A percentile compares a stretch with the other conserved stretches of the same genome.
These are phyloP conservation scores for Olivierus martensii DNA, from an alignment of 1,140 invertebrate species.

Conservation along the genomic window DNA sequence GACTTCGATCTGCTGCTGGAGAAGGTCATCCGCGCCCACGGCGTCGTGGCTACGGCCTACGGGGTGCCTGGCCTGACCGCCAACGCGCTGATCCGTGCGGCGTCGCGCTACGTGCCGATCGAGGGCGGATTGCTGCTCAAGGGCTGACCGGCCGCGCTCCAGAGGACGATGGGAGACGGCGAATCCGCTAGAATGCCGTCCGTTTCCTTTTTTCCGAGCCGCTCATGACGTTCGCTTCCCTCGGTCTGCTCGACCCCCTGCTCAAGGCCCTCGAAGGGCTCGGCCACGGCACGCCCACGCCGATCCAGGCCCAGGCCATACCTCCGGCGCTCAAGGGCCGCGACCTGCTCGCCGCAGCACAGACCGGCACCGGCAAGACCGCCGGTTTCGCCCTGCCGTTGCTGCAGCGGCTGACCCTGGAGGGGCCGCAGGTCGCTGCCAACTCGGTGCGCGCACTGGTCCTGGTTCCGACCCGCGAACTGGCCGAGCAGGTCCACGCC, in stretches of 20 bases:
- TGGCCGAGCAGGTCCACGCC: constrained; percentile 90
- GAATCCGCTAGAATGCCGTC: no score
- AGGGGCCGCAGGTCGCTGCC: constrained; percentile 67
- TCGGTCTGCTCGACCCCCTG: not conserved
- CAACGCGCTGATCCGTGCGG: no score
- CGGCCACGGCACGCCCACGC: constrained; percentile 59
- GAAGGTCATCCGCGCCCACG: no score
- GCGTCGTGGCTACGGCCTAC: no score
- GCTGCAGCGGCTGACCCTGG: constrained; percentile 38
- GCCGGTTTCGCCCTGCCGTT: constrained; percentile 52
- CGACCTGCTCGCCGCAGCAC: constrained; percentile 84
- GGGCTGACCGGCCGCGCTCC: no score
- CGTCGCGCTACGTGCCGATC: no score
- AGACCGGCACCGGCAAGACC: constrained; percentile 82
- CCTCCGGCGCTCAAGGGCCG: constrained; percentile 77
- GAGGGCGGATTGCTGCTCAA: no score
- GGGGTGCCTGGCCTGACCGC: no score
- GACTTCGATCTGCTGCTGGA: no score
- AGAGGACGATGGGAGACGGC: no score
- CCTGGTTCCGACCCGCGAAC: constrained; percentile 81
- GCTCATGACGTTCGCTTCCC: no score
- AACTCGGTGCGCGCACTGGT: constrained; percentile 66
- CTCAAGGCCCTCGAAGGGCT: not conserved
- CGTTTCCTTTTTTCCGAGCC: no score
- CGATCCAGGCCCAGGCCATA: constrained; percentile 83